Percentiles rank a stretch among this genome's conserved stretches.
These are phyloP conservation scores for Trachelus troglodyta DNA, from an alignment of 2,888 invertebrate genomes.

Conservation along the genomic window DNA sequence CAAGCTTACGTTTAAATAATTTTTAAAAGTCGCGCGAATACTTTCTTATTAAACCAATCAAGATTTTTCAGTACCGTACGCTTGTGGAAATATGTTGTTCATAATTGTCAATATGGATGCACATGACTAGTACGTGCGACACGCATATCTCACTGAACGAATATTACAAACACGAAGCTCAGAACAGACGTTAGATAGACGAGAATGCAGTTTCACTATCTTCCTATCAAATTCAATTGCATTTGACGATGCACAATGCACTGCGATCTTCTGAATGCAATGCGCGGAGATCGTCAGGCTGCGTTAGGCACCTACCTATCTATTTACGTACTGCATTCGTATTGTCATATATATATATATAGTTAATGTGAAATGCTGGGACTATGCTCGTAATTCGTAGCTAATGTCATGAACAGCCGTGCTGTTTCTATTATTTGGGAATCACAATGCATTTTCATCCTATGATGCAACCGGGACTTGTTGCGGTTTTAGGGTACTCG, in stretches of 20 bases:
- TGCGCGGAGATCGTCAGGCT: background rate
- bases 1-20: background rate
- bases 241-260: background rate
- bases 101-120: background rate
- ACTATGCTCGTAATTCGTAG: background rate
- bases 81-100: background rate
- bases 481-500: background rate
- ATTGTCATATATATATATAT: background rate
- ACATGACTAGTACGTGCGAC: background rate
- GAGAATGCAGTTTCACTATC: background rate
- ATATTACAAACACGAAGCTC: background rate
- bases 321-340: too few relatives aligned
- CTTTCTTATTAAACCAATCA: too few relatives aligned
- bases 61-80: background rate
- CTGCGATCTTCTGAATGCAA: background rate
- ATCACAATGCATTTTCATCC: background rate
- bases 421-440: background rate
- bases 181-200: background rate
- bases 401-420: background rate
- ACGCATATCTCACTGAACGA: background rate
- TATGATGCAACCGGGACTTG: background rate
- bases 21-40: background rate
- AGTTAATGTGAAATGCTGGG: background rate
- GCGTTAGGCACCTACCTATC: background rate
- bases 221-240: background rate